Evolutionary conservation across 1,140 invertebrate species (phyloP).

Genomic region (Nylanderia fulva): DNA sequence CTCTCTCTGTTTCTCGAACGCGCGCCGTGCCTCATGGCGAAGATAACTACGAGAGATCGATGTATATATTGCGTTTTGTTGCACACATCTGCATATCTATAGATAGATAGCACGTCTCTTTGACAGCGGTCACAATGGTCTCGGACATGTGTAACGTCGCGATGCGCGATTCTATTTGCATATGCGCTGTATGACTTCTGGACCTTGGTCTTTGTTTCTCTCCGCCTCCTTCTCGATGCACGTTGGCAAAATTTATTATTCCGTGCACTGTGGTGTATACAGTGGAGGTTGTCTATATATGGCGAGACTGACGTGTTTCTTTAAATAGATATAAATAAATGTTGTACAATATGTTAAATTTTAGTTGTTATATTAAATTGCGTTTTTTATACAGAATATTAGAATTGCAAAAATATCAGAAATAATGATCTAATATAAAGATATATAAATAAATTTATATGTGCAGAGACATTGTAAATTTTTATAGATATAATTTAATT

Average conservation of each 20-base stretch:
- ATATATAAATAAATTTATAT: constrained; percentile 18
- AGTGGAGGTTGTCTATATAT: background rate
- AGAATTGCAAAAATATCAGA: background rate
- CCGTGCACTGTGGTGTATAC: background rate
- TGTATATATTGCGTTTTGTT: constrained; percentile 17
- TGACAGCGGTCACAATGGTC: constrained; percentile 24
- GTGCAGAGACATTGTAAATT: background rate
- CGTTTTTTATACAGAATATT: background rate
- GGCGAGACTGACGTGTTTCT: constrained; percentile 9
- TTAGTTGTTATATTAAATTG: background rate
- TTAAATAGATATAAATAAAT: background rate
- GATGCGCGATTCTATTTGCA: background rate
- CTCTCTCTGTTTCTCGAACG: background rate
- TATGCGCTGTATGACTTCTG: background rate
- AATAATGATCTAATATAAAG: background rate
- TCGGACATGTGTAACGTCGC: background rate
- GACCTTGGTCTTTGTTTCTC: background rate
- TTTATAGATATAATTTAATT: background rate
- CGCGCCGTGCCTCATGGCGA: constrained; percentile 2
- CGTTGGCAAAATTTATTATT: background rate
- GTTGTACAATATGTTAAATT: background rate
- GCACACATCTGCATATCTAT: constrained; percentile 14
- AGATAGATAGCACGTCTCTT: constrained; percentile 50
- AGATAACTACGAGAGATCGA: constrained; percentile 45
- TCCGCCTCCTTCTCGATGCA: too few species aligned